Base-by-base conservation (phyloP, 2,888 invertebrate species). In the Osmoderma eremita region DNA sequence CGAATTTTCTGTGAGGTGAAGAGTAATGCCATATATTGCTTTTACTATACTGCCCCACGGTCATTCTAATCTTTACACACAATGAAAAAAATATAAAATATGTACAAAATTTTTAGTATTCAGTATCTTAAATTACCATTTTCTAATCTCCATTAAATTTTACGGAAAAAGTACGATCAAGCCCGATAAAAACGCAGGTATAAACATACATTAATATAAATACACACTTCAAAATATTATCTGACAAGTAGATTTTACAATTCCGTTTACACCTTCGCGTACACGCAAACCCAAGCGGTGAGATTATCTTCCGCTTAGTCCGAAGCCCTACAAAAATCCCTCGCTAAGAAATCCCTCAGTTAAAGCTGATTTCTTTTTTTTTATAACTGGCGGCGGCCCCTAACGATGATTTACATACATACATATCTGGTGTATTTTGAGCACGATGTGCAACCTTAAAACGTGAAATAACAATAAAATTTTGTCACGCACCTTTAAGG, bases 281-380 rank as follows among this genome's bases (percentile, higher is more conserved):
- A 10, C 30, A 45, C 17, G 45, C 45, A 48, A 24, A 30, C 20
- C 48, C 58, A 13, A 12, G 2, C 17, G 58, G 45, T 10, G 58
- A 41, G 58, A 61, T 61, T 61, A 61, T 61, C 58, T 61, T 18
- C 24, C 41, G 58, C 45, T 61, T 61, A 61, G 30, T 41, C 45
- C 1, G 45, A 61, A 61, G 36, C 58, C 58, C 3, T n/a, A 22
- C 45, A 45, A 36, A 45, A 61, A 61, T 15, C 45, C 58, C 58
- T 61, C 45, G 45, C 45, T 61, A 61, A 61, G 58, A 61, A 61
- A 61, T 61, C 58, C 58, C 30, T 18, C 58, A 45, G 58, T 61
- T 22, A 61, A 42, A 61, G 58, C 58, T 41, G 58, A 61, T 61
- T 48, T 61, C 39, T 39, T 58, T 42, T 53, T 24, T 54, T 54